A percentile compares a stretch with the other conserved stretches of the same genome.
phyloP scores from a whole-genome alignment of 2,797 vertebrate genomes.

The Limnodromus scolopaceus region DNA sequence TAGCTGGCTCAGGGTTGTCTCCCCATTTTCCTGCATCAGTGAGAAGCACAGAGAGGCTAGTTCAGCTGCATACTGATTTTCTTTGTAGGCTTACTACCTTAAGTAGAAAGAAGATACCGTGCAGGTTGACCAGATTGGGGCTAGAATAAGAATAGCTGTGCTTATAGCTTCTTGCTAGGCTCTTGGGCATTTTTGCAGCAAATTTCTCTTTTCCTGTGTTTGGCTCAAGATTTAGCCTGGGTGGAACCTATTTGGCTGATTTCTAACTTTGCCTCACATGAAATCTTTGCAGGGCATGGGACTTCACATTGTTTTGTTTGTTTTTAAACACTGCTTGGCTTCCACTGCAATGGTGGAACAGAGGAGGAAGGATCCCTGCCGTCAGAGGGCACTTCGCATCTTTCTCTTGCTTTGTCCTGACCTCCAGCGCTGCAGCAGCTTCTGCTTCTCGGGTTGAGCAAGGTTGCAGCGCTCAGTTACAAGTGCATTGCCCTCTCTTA shows the following conservation, averaged over 20 bases:
- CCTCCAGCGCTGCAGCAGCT: background rate
- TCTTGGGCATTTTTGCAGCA: background rate
- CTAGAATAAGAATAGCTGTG: background rate
- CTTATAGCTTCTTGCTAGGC: background rate
- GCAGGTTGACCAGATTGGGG: background rate
- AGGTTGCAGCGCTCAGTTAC: background rate
- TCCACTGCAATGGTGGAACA: background rate
- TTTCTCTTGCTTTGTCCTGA: background rate
- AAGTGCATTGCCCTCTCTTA: conserved; percentile 49
- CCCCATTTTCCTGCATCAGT: background rate
- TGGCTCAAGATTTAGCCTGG: background rate
- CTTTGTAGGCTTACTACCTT: background rate
- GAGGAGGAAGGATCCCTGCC: background rate
- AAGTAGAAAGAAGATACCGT: background rate
- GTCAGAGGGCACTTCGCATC: background rate
- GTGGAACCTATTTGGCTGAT: background rate
- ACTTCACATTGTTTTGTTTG: background rate
- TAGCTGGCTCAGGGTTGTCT: background rate
- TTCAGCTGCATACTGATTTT: conserved; percentile 30
- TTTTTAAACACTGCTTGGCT: background rate
- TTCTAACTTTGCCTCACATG: background rate
- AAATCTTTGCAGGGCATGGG: background rate
- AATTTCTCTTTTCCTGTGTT: background rate
- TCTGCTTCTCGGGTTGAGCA: background rate
- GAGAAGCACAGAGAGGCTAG: background rate